A percentile compares a stretch with the other conserved stretches of the same genome.
These are phyloP conservation scores for Orbicella faveolata DNA, from an alignment of 64 coral and sea anemone genomes.

Conservation along the genomic window DNA sequence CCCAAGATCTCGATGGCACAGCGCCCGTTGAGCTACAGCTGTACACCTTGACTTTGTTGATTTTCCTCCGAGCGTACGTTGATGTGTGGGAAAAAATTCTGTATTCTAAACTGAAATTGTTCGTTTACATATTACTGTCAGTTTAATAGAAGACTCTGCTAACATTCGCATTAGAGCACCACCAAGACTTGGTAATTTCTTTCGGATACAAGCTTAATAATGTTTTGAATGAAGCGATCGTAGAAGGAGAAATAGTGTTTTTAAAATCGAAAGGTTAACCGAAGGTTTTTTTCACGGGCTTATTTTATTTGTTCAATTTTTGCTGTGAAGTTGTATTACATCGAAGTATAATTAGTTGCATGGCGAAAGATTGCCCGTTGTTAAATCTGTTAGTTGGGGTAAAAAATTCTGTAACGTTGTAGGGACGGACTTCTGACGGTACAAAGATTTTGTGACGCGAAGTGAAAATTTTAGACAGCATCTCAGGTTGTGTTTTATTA, in stretches of 20 bases:
- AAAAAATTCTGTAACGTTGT: neutral
- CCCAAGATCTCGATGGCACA: neutral
- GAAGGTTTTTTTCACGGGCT: neutral
- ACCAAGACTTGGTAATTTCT: neutral
- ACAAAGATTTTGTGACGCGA: constrained; percentile 20
- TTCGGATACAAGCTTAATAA: neutral
- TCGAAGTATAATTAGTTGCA: constrained; percentile 14
- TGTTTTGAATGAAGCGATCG: neutral
- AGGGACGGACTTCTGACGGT: neutral
- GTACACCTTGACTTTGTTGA: neutral
- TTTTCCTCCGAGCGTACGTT: neutral
- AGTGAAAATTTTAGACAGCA: constrained; percentile 33
- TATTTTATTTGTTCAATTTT: constrained; percentile 1
- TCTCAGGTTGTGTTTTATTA: constrained; percentile 61
- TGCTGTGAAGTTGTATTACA: neutral
- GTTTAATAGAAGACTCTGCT: constrained; percentile 34
- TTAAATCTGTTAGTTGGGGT: neutral
- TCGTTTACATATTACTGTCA: constrained; percentile 48
- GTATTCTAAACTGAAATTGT: constrained; percentile 19
- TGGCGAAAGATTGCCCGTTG: neutral
- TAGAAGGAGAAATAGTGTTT: constrained; percentile 1
- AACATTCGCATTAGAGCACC: constrained; percentile 38
- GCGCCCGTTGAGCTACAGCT: neutral
- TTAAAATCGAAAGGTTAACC: neutral
- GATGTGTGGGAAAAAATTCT: neutral